Conservation (phyloP, 2,797 vertebrate species). For the Phoebastria nigripes region DNA sequence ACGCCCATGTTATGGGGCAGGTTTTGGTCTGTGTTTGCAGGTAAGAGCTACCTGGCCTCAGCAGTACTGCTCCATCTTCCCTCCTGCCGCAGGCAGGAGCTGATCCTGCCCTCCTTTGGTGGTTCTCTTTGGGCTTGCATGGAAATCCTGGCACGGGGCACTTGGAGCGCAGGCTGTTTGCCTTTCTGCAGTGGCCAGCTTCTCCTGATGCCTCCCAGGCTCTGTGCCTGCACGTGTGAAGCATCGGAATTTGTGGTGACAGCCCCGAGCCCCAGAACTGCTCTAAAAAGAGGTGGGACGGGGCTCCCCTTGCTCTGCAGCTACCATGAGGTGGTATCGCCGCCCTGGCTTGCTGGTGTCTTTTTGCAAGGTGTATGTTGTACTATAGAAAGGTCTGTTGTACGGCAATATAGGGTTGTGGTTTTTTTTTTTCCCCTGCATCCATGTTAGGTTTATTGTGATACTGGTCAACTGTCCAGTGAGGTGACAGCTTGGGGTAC, state of each 20-base stretch:
- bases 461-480: not conserved
- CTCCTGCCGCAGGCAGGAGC: not conserved
- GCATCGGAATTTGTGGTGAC: not conserved
- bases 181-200: not conserved
- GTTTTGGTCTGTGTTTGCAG: not conserved
- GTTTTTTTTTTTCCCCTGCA: not conserved
- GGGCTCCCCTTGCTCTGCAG: not conserved
- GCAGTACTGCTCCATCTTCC: accelerated
- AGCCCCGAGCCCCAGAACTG: not conserved
- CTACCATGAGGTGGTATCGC: not conserved
- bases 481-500: not conserved
- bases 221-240: not conserved
- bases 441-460: not conserved
- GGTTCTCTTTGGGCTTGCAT: not conserved
- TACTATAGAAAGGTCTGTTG: not conserved
- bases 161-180: not conserved
- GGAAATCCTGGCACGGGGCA: not conserved
- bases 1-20: accelerated
- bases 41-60: not conserved
- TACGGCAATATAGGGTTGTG: accelerated
- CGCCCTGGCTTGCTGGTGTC: not conserved
- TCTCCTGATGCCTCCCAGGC: not conserved
- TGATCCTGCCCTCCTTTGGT: accelerated
- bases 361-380: not conserved
- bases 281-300: not conserved